Evolutionary conservation across 2,797 vertebrate species (phyloP).

Genomic region (Smutsia gigantea): DNA sequence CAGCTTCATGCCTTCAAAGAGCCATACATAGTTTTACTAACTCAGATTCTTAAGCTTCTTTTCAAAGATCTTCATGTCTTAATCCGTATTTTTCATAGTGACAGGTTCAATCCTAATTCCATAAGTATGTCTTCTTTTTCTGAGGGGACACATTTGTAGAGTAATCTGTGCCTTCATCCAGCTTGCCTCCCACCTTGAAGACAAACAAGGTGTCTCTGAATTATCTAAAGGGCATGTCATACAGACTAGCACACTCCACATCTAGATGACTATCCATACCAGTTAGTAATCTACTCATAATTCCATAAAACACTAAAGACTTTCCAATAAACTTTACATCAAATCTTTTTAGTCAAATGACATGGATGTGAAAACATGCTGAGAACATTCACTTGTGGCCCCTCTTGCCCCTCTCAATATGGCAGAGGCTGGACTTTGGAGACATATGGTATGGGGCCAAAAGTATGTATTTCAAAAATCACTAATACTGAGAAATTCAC

Average conservation of each 20-base stretch:
- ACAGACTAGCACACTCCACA: background rate
- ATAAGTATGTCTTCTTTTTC: slow-evolving; percentile 34
- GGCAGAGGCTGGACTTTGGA: background rate
- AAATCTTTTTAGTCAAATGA: background rate
- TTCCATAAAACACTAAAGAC: background rate
- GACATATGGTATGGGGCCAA: background rate
- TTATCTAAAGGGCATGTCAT: background rate
- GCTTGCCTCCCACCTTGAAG: background rate
- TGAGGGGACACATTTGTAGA: background rate
- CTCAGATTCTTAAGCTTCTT: slow-evolving; percentile 48
- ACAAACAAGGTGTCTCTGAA: slow-evolving; percentile 2
- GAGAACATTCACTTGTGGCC: background rate
- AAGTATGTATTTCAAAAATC: background rate
- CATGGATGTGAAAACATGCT: background rate
- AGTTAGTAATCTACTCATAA: background rate
- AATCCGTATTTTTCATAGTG: background rate
- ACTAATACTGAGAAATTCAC: background rate
- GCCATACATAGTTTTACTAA: background rate
- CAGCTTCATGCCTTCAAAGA: slow-evolving; percentile 50
- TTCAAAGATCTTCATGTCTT: slow-evolving; percentile 30
- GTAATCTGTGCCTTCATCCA: background rate
- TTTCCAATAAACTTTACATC: background rate
- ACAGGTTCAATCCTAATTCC: slow-evolving; percentile 26
- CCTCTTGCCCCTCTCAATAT: background rate
- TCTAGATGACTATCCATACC: background rate